Base-by-base conservation (phyloP, 2,888 invertebrate genomes). In the Yponomeuta sedellus region DNA sequence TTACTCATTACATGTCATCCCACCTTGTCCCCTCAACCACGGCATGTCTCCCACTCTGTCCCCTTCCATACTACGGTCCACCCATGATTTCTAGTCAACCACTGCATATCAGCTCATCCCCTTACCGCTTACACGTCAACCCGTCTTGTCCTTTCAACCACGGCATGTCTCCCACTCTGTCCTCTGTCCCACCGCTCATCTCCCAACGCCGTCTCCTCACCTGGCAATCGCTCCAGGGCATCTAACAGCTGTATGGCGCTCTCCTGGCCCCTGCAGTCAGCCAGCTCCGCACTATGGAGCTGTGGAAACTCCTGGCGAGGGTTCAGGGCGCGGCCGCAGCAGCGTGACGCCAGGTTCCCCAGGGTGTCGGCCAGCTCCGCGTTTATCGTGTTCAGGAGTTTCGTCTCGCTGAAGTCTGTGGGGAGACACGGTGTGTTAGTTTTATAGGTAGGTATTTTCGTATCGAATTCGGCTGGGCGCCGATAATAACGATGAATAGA, bases 281-380 rank as follows among this genome's bases (percentile, higher is more conserved):
- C 56, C 0, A 82, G 70, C 70, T 92, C 89, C n/a, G 78, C 79
- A 28, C 81, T 78, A 73, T 92, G 89, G 59, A 89, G 82, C 52
- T 88, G 73, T 0, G 97, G 97, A 84, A 96, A 95, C 77, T 94
- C 92, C 76, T 94, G 94, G 11, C 91, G 83, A n/a, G 95, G 95
- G 93, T 99, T 99, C 66, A 99, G 88, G 5, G 94, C 88, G 68
- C 88, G 89, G 20, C 96, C 96, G 70, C 95, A 94, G 77, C 96
- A 96, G 20, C 99, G 94, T 66, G 94, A 95, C 68, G 97, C 91
- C 65, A 99, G 92, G 92, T 99, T 99, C 28, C 98, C 99, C 20
- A 98, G 84, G 0, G 96, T 97, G 82, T 98, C 97, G 2, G 97
- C 98, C 67, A 99, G 88, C 81, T 99, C 98, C 0, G 96, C 92